Evolutionary conservation across 2,113 vertebrate genomes (phyloP), one percentile per base, ranked within the genome.

Genomic region (Caranx melampygus): DNA sequence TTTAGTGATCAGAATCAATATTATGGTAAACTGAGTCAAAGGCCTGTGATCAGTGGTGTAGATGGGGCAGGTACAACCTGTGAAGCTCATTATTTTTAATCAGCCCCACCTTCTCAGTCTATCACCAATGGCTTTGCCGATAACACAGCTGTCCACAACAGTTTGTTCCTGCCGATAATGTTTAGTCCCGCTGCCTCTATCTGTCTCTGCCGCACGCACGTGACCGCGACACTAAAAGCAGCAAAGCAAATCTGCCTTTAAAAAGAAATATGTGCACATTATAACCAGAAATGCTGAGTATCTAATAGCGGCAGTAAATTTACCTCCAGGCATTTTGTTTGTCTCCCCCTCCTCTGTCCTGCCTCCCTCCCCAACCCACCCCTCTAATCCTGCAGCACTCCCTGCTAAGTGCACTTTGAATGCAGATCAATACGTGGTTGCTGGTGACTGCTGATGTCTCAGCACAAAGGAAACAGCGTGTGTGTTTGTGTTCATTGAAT

Each of bases 371-470:
- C 16, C 58, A 31, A 26, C 8, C 33, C 40, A 65, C 16, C 61
- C 59, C 73, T 69, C 57, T 70, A 45, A 8, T 57, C 84, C 64
- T 86, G 85, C 82, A 77, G 85, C 85, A 84, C 76, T 85, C 80
- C 81, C 83, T 64, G 83, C 75, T 88, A 91, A 91, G 89, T 91
- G 92, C 89, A 82, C 89, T 89, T 84, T 91, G 74, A 91, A 89
- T 88, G 84, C 72, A 83, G 87, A 92, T 92, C 90, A 85, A 91
- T 89, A 86, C 49, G 13, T 70, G 71, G 78, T 76, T 82, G 60
- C 65, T 83, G 68, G 71, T 83, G 74, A 79, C 81, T 63, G 79
- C 73, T 86, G 75, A 78, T 88, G 81, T 85, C 75, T 89, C 83
- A 76, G 85, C 69, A 82, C 83, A 83, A 85, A 88, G 69, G 65